Percentiles rank a stretch among this genome's conserved stretches.
phyloP scores from a whole-genome alignment of 1,140 invertebrate genomes.

The Drosophila kurseongensis region DNA sequence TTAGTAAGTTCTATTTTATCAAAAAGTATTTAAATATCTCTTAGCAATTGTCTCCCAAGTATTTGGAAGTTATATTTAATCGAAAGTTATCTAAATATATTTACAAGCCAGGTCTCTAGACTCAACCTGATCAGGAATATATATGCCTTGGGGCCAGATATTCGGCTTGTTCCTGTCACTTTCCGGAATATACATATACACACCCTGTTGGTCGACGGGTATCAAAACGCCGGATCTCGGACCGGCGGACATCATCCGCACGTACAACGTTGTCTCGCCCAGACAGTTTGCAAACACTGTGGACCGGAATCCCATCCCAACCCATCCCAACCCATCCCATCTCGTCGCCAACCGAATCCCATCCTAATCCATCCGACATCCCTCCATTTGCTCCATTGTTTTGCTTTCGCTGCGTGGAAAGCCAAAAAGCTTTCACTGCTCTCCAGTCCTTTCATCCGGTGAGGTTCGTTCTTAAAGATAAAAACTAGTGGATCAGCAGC shows the following conservation, averaged over 20 bases:
- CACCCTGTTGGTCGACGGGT: conserved; percentile 1
- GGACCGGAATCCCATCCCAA: background rate
- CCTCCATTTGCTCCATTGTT: conserved; percentile 28
- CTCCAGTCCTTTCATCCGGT: conserved; percentile 15
- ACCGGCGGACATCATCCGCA: conserved; percentile 52
- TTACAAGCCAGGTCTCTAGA: too few species aligned
- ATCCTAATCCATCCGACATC: conserved; percentile 5
- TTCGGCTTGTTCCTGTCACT: background rate
- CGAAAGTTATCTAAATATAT: too few species aligned
- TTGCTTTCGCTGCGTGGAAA: conserved; percentile 48
- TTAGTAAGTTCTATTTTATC: too few species aligned
- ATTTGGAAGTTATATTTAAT: too few species aligned
- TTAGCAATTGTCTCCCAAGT: too few species aligned
- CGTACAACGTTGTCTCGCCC: conserved; percentile 74
- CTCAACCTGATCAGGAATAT: background rate
- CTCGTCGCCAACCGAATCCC: background rate
- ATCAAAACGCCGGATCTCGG: conserved; percentile 27
- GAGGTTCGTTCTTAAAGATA: conserved; percentile 52
- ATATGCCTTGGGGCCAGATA: background rate
- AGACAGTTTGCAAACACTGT: conserved; percentile 82
- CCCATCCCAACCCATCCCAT: background rate
- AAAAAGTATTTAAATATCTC: too few species aligned
- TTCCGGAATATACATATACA: background rate
- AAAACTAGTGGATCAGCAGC: conserved; percentile 79
- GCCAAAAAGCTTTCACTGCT: conserved; percentile 65